These are phyloP conservation scores for Thamnophis sirtalis DNA, from an alignment of 2,113 vertebrate species.

Conservation along the genomic window DNA sequence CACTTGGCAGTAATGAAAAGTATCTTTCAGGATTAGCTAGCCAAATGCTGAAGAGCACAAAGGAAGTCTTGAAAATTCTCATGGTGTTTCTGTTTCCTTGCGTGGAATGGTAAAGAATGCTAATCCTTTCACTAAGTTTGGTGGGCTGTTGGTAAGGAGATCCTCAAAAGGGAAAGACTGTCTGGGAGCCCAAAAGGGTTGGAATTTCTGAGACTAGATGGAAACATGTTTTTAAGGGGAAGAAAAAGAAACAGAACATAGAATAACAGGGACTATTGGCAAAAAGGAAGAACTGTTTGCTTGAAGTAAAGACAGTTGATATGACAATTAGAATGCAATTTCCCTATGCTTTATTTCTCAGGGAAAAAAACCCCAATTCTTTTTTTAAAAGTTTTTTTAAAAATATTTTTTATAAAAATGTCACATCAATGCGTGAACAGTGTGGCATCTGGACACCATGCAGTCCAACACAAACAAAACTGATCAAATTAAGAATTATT, in stretches of 20 bases:
- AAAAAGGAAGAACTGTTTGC: neutral
- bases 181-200: neutral
- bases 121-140: neutral
- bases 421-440: too few species aligned
- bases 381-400: too few species aligned
- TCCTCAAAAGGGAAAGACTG: neutral
- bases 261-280: neutral
- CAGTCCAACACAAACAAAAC: too few species aligned
- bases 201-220: neutral
- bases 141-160: neutral
- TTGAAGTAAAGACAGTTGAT: neutral
- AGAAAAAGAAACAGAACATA: neutral
- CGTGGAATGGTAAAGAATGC: neutral
- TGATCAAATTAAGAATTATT: too few species aligned
- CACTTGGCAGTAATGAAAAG: neutral
- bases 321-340: neutral
- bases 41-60: neutral
- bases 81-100: neutral
- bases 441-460: too few species aligned
- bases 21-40: conserved; percentile 3
- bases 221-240: neutral
- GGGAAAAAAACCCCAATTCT: neutral
- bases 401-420: too few species aligned
- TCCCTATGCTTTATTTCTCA: neutral
- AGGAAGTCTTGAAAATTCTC: neutral